Evolutionary conservation across 2,888 invertebrate species (phyloP).

Genomic region (Pecten maximus): DNA sequence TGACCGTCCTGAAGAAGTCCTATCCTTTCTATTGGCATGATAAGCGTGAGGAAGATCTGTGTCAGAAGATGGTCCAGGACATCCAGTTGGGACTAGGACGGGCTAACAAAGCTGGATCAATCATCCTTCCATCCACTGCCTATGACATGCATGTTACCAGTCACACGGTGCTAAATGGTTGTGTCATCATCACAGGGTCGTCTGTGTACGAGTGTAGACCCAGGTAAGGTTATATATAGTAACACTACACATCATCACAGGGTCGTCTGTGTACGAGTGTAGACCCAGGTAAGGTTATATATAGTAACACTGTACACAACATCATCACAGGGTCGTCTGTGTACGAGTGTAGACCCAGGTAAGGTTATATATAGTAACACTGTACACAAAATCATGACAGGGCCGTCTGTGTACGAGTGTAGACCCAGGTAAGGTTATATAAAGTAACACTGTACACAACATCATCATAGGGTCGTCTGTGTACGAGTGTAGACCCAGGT

Average conservation of each 20-base stretch:
- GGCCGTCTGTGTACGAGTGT: not conserved
- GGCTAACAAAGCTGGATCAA: slow-evolving; percentile 47
- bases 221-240: slow-evolving; percentile 82
- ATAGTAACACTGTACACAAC: no score
- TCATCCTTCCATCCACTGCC: slow-evolving; percentile 56
- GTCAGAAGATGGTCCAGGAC: slow-evolving; percentile 49
- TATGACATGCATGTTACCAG: slow-evolving; percentile 70
- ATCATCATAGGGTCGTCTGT: no score
- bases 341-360: slow-evolving; percentile 86
- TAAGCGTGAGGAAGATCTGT: slow-evolving; percentile 63
- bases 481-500: no score
- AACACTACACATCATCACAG: no score
- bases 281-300: slow-evolving; percentile 84
- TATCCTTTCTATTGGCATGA: slow-evolving; percentile 79
- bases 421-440: not conserved
- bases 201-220: slow-evolving; percentile 86
- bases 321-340: slow-evolving; percentile 86
- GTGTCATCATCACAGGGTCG: slow-evolving; percentile 86
- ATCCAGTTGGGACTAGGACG: slow-evolving; percentile 47
- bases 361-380: slow-evolving; percentile 47
- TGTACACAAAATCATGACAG: slow-evolving; percentile 83
- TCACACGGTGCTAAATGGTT: slow-evolving; percentile 82
- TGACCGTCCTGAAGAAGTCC: slow-evolving; percentile 84
- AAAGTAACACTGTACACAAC: slow-evolving; percentile 85
- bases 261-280: slow-evolving; percentile 86